Percentiles rank a stretch among this genome's conserved stretches.
Conservation (phyloP, 2,888 invertebrate genomes). For the Acrobasis repandana region DNA sequence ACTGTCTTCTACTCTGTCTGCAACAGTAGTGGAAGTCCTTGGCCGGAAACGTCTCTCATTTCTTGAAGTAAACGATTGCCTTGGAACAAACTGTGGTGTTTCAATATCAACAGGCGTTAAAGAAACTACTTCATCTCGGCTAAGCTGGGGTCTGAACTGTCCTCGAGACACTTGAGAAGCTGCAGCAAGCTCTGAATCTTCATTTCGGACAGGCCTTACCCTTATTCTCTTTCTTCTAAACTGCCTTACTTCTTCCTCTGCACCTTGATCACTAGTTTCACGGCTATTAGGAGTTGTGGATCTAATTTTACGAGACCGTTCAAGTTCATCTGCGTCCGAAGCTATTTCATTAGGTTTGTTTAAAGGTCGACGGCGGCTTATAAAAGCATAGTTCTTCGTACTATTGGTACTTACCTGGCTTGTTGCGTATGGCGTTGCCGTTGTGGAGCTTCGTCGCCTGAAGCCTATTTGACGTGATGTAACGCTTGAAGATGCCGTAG, state of each 20-base stretch:
- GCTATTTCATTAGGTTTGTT: constrained; percentile 68
- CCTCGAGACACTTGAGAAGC: constrained; percentile 65
- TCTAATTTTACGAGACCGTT: constrained; percentile 63
- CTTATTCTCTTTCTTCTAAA: constrained; percentile 55
- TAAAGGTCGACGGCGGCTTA: constrained; percentile 68
- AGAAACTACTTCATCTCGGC: constrained; percentile 77
- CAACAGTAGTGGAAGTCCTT: constrained; percentile 49
- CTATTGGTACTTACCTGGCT: constrained; percentile 84
- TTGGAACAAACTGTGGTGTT: constrained; percentile 50
- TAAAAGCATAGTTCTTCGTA: constrained; percentile 77
- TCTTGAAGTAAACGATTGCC: constrained; percentile 42
- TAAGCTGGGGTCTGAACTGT: constrained; percentile 58
- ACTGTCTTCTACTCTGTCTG: constrained; percentile 59
- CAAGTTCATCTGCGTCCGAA: constrained; percentile 60
- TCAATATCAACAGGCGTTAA: constrained; percentile 29
- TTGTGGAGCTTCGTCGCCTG: constrained; percentile 58
- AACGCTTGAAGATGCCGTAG: constrained; percentile 40
- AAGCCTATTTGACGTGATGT: constrained; percentile 51
- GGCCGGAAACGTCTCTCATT: constrained; percentile 47
- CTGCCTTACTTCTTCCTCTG: constrained; percentile 39
- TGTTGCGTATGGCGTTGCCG: constrained; percentile 49
- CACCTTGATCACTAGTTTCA: constrained; percentile 48
- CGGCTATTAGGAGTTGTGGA: constrained; percentile 78
- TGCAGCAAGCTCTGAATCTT: constrained; percentile 67
- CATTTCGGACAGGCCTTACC: constrained; percentile 45